A percentile compares a stretch with the other conserved stretches of the same genome.
Conservation (phyloP, 2,888 invertebrate genomes). For the Drosophila atripex region DNA sequence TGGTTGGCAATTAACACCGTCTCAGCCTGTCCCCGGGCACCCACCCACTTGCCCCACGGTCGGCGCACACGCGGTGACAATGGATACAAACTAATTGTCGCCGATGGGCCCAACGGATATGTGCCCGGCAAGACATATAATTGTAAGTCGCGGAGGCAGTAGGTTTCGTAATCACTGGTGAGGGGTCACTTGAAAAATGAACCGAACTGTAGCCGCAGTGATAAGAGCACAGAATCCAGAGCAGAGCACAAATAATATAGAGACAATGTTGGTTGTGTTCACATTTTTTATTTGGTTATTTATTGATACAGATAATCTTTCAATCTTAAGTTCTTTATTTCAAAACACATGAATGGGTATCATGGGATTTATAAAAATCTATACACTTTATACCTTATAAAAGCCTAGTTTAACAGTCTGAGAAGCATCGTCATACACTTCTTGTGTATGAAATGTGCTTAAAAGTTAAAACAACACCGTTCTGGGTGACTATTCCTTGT, state of each 20-base stretch:
- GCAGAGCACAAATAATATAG: conserved; percentile 9
- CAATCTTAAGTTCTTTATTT: not conserved
- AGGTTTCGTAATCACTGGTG: conserved; percentile 53
- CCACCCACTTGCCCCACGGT: conserved; percentile 81
- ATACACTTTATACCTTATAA: too few relatives aligned
- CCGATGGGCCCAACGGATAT: conserved; percentile 92
- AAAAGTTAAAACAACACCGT: not conserved
- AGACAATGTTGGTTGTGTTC: not conserved
- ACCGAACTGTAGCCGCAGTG: conserved; percentile 27
- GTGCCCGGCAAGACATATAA: conserved; percentile 93
- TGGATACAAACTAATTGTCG: conserved; percentile 92
- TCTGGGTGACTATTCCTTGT: conserved; percentile 2
- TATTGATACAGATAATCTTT: not conserved
- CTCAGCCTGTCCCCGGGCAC: conserved; percentile 81
- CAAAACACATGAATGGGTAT: too few relatives aligned
- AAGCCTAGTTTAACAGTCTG: not conserved
- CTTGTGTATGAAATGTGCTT: not conserved
- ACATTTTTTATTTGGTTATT: not conserved
- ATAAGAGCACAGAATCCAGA: conserved; percentile 32
- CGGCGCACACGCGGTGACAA: conserved; percentile 91
- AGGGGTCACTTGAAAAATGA: conserved; percentile 44
- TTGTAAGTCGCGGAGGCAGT: conserved; percentile 84
- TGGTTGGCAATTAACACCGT: conserved; percentile 76
- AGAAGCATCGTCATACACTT: not conserved
- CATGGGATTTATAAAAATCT: too few relatives aligned